Base-by-base conservation (phyloP, 2,888 invertebrate species). In the Sminthurinus aureus region DNA sequence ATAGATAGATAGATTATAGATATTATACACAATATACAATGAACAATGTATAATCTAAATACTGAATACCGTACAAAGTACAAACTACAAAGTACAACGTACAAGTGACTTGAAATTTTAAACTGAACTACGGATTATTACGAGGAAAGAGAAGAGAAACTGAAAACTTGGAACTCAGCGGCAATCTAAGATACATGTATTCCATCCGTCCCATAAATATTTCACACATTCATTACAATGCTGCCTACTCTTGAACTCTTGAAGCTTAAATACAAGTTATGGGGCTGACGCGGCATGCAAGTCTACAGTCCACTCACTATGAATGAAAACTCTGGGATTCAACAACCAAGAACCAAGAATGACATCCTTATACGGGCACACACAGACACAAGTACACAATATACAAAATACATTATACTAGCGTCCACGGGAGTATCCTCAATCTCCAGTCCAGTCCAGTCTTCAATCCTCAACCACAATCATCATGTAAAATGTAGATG, bases 231-330 rank as follows among this genome's bases (percentile, higher is more conserved):
- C 71, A 24, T 69, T 79, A 73, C 79, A 74, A 78, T 66, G 64
- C 83, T 78, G 20, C 22, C 77, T 75, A 69, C 71, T 78, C 58
- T 58, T 58, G 76, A 69, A n/a, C n/a, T n/a, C 76, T 67, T 58
- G 76, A 69, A 76, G 20, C 67, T 83, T 58, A 79, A 38, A 77
- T 79, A 26, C 66, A 83, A 83, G 74, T 83, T 79, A 79, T 83
- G 66, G 79, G 83, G 79, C 83, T 83, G 83, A 79, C 78, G 22
- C 83, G 77, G 78, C 83, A 83, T 83, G 83, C 67, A 64, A 3
- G 20, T n/a, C n/a, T n/a, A n/a, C n/a, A n/a, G 51, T 73, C 50
- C 9, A 51, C n/a, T 51, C 73, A 76, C 38, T 75, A 82, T 76
- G 75, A 82, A 67, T 82, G 51, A 67, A 74, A 66, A 78, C 22